A percentile compares a stretch with the other conserved stretches of the same genome.
These are phyloP conservation scores for Ephydatia muelleri DNA, from an alignment of 37 sponge, comb jelly and placozoan genomes.

Conservation along the genomic window DNA sequence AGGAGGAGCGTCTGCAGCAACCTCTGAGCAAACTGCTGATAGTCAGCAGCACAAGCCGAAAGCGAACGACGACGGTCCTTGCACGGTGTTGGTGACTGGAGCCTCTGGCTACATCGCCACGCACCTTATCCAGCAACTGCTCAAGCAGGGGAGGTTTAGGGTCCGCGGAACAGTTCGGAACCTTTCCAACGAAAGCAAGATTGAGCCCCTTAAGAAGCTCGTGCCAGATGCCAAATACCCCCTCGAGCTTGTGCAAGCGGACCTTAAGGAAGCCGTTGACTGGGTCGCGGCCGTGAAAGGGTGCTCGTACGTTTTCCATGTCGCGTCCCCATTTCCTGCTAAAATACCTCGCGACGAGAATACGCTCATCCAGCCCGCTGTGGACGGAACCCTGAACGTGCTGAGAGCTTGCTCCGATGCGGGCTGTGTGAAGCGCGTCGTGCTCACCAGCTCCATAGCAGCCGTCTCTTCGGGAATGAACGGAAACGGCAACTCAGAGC, in stretches of 20 bases:
- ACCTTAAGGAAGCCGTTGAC: constrained; percentile 59
- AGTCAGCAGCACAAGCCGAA: neutral
- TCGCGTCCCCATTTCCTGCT: constrained; percentile 86
- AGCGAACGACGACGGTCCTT: constrained; percentile 38
- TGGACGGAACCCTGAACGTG: constrained; percentile 79
- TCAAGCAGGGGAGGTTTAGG: constrained; percentile 48
- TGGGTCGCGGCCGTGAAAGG: constrained; percentile 85
- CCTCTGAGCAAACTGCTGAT: neutral
- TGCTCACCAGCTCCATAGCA: constrained; percentile 86
- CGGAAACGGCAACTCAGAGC: constrained; percentile 41
- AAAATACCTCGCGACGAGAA: constrained; percentile 27
- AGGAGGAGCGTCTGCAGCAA: constrained; percentile 18
- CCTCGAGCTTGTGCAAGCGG: constrained; percentile 80
- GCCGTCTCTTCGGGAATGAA: constrained; percentile 67
- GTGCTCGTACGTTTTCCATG: constrained; percentile 85
- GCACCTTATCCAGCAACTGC: constrained; percentile 71
- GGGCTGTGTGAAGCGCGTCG: constrained; percentile 82
- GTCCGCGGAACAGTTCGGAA: constrained; percentile 88
- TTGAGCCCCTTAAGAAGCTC: constrained; percentile 62
- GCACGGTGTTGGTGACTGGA: constrained; percentile 87
- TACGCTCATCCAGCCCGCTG: constrained; percentile 64
- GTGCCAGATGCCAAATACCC: constrained; percentile 70
- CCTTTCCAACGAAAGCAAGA: constrained; percentile 61
- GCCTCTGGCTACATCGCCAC: constrained; percentile 89
- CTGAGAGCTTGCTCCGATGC: constrained; percentile 81